phyloP scores from a whole-genome alignment of 2,888 invertebrate species.

The Troides oblongomaculatus region DNA sequence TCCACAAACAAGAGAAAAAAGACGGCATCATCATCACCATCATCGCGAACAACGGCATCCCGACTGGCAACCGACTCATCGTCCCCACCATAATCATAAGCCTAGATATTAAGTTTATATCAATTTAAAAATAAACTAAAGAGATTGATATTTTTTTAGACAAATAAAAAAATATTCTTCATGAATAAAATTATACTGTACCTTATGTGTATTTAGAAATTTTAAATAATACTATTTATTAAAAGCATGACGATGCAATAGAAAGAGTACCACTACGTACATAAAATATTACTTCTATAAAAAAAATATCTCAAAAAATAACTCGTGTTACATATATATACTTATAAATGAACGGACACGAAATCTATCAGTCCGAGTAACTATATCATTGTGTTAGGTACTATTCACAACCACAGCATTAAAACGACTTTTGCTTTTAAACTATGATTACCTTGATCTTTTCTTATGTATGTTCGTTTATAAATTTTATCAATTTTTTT shows the following conservation, averaged over 20 bases:
- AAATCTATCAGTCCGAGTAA: not conserved
- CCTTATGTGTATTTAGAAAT: not conserved
- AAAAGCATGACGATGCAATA: not conserved
- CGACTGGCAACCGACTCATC: slow-evolving; percentile 80
- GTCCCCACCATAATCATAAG: slow-evolving; percentile 77
- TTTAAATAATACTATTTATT: not conserved
- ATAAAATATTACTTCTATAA: not conserved
- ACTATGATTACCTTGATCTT: slow-evolving; percentile 78
- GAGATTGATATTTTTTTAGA: slow-evolving; percentile 11
- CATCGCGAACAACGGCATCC: slow-evolving; percentile 82
- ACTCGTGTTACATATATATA: not conserved
- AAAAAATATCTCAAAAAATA: not conserved
- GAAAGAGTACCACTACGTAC: not conserved
- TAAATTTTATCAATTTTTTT: slow-evolving; percentile 39
- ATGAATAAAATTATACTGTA: not conserved
- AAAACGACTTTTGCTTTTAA: slow-evolving; percentile 36
- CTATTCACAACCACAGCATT: slow-evolving; percentile 1
- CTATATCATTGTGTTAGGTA: slow-evolving; percentile 15
- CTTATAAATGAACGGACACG: no score
- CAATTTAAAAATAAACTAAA: slow-evolving; percentile 33
- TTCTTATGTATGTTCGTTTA: slow-evolving; percentile 52
- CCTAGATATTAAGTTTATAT: slow-evolving; percentile 65
- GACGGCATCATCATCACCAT: slow-evolving; percentile 87
- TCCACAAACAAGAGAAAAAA: slow-evolving; percentile 75
- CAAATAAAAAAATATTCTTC: not conserved